Evolutionary conservation across 2,797 vertebrate genomes (phyloP).

Genomic region (Acrocephalus scirpaceus): DNA sequence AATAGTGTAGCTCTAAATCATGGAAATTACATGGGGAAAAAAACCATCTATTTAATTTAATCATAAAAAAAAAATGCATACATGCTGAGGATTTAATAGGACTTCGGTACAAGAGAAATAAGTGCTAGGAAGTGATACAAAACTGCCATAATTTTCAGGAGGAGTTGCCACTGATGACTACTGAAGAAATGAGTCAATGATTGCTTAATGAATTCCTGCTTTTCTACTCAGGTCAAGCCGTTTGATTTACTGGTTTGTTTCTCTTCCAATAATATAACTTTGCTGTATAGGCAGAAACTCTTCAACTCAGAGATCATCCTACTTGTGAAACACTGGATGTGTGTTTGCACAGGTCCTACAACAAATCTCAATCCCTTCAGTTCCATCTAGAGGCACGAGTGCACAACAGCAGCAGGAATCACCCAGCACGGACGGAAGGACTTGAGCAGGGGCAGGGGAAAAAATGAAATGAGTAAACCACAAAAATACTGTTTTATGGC

Average conservation of each 20-base stretch:
- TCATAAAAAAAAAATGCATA: background rate
- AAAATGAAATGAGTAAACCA: background rate
- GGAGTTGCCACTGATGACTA: background rate
- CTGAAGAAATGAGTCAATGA: background rate
- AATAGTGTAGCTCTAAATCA: background rate
- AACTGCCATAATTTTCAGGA: background rate
- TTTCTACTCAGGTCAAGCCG: background rate
- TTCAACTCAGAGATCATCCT: background rate
- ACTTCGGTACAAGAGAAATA: background rate
- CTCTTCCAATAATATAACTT: background rate
- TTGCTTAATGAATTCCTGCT: background rate
- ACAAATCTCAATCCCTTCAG: slow-evolving; percentile 12
- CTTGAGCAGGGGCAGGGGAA: rapidly evolving
- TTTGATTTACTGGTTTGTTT: background rate
- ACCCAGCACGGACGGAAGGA: rapidly evolving
- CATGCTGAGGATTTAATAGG: background rate
- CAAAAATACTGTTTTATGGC: background rate
- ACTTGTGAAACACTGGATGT: background rate
- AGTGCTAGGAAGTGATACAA: background rate
- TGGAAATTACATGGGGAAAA: background rate
- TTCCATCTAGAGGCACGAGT: slow-evolving; percentile 55
- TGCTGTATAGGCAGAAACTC: background rate
- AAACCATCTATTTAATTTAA: background rate
- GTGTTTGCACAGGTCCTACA: background rate
- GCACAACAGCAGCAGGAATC: slow-evolving; percentile 21